These are phyloP conservation scores for Rhinopithecus roxellana DNA, from an alignment of 2,113 vertebrate species.

Conservation along the genomic window DNA sequence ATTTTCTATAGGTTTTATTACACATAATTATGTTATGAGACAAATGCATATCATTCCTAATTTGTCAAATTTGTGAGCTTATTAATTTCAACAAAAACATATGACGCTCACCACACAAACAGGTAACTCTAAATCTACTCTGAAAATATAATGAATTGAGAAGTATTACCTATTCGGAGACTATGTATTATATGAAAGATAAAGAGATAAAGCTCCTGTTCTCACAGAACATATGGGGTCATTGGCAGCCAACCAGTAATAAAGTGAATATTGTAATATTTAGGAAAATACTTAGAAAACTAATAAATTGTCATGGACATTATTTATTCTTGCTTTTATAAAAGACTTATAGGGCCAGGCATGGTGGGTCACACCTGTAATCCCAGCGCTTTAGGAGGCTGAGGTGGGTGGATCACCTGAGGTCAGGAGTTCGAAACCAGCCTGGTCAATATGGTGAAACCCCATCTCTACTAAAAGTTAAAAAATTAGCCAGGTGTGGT, in stretches of 20 bases:
- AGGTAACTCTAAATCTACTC: not conserved
- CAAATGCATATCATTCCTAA: not conserved
- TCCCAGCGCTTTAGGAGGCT: too few species aligned
- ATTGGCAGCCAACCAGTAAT: not conserved
- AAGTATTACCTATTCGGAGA: not conserved
- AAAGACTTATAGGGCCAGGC: not conserved
- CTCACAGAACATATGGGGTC: not conserved
- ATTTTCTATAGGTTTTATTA: not conserved
- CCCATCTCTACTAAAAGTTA: too few species aligned
- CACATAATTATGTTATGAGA: not conserved
- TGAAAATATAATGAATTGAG: not conserved
- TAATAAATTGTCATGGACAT: not conserved
- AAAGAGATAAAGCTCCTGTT: not conserved
- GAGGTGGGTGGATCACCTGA: too few species aligned
- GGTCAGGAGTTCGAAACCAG: too few species aligned
- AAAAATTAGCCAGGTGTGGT: too few species aligned
- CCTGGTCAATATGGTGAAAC: too few species aligned
- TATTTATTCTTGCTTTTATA: not conserved
- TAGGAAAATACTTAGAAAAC: not conserved
- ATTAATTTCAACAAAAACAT: slow-evolving; percentile 5
- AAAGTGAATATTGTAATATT: not conserved
- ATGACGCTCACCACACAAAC: not conserved
- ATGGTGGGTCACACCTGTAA: too few species aligned
- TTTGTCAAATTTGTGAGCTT: not conserved
- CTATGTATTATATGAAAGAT: not conserved